Base-by-base conservation (phyloP, 2,113 vertebrate species). In the Poeciliopsis occidentalis region DNA sequence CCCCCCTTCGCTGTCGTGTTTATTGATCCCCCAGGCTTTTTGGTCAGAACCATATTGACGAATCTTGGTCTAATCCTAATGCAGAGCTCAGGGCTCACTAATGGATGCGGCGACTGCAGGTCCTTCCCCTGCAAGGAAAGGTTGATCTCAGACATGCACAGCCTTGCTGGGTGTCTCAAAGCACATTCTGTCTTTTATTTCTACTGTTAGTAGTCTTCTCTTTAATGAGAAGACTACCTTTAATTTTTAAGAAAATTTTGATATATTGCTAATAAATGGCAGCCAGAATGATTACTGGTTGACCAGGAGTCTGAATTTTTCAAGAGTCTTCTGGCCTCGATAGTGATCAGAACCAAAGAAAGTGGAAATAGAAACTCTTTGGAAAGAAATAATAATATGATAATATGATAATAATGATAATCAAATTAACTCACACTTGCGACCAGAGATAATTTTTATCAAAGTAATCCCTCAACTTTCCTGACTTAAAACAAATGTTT, bases 1-100 rank as follows among this genome's bases (percentile, higher is more conserved):
- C 26, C 5, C 24, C 80, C 66, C 74, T 76, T 67, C 82, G 41
- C 0, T n/a, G 37, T 78, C 29, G 8, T 67, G 73, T 79, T 60
- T 80, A 90, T 89, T 82, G 87, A 92, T 89, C 77, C 8, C 51
- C 41, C 27, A 62, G 78, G 72, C 64, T 31, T 63, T 89, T 32
- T 62, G 62, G 27, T 81, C 79, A n/a, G 66, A 37, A 51, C 30
- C 26, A 10, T 64, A 82, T 67, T 13, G 29, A 85, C 80, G 54
- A 12, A 60, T 76, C 66, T 63, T 26, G 31, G 39, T 22, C 26
- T 32, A 1, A 51, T 64, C 60, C 57, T 78, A 77, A 83, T 68
- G 67, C 69, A 69, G 29, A 66, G 69, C 67, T 47, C 64, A 31
- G 78, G 70, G 80, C 64, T 85, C 66, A 76, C 29, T 73, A 22